phyloP scores from a whole-genome alignment of 2,113 vertebrate species.

The Passer montanus region DNA sequence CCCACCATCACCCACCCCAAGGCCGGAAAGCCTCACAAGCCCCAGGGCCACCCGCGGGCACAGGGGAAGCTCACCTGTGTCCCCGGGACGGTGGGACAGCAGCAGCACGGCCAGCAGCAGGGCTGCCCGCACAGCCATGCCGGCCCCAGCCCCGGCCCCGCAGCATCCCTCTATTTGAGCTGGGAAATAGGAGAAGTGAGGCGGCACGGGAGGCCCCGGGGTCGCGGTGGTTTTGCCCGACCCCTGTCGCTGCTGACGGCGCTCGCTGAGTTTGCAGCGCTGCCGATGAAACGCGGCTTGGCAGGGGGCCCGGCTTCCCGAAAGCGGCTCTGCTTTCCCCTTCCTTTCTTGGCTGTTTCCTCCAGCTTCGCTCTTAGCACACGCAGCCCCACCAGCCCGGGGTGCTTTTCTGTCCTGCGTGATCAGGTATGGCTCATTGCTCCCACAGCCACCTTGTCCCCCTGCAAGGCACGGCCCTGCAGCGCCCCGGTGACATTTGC shows the following conservation, averaged over 20 bases:
- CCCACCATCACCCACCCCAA: not conserved
- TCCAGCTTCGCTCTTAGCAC: accelerated
- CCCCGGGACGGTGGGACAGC: accelerated
- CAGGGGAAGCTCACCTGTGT: not conserved
- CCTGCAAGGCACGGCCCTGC: not conserved
- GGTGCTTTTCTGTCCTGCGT: not conserved
- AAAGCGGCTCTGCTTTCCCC: not conserved
- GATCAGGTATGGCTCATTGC: not conserved
- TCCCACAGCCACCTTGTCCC: accelerated
- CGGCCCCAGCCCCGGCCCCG: accelerated
- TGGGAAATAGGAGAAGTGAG: constrained; percentile 25
- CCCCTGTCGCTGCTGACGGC: not conserved
- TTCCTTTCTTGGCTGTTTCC: not conserved
- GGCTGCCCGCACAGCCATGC: not conserved
- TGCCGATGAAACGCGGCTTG: not conserved
- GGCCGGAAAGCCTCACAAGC: accelerated
- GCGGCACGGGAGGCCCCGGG: not conserved
- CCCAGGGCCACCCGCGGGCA: accelerated
- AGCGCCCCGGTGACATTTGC: accelerated
- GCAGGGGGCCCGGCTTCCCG: not conserved
- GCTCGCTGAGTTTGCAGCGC: not conserved
- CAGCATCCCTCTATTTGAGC: constrained; percentile 45
- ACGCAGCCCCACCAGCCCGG: accelerated
- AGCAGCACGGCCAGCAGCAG: constrained; percentile 47
- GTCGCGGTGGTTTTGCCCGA: not conserved